Base-by-base conservation (phyloP, 2,797 vertebrate species). In the Sebastes paucispinis region DNA sequence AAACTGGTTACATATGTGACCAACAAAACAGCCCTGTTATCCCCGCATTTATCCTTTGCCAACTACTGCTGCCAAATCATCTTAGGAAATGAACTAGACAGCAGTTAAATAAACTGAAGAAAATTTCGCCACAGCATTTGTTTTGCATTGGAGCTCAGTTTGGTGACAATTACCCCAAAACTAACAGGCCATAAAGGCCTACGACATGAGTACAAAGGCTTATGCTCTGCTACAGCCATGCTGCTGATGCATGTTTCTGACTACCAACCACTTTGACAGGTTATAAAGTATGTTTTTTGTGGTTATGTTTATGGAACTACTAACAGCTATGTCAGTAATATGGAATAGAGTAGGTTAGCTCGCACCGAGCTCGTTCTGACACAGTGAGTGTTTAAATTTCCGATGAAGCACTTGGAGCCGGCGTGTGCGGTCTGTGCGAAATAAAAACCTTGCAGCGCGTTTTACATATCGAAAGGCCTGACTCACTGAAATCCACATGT, bases 401-500 rank as follows among this genome's bases (percentile, higher is more conserved):
- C 74, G 90, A 86, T 85, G 84, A 77, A 71, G 77, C 39, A 18
- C 34, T 81, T 7, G 8, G 43, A 78, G 62, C 71, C 86, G 67
- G 80, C 52, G 5, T 88, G 85, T 88, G 88, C 69, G 34, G 85
- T 59, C 80, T 64, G 72, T 8, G 77, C 65, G 13, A 79, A 83
- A 88, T 74, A 31, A 87, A 85, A 85, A 86, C 80, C 82, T 86
- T 22, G 25, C 68, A 68, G 79, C 64, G 55, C 39, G 87, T 90
- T 95, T 95, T 93, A 94, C 93, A 95, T 94, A 94, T 95, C 66
- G 64, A 73, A 81, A 89, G 73, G 83, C 73, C 78, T 71, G 84
- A 89, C 83, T 87, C 88, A 74, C 73, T 82, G 55, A 89, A 87
- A 84, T 88, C 82, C 72, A 85, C 80, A 89, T 88, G 86, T 80